Evolutionary conservation across 2,797 vertebrate genomes (phyloP).

Genomic region (Huso huso): DNA sequence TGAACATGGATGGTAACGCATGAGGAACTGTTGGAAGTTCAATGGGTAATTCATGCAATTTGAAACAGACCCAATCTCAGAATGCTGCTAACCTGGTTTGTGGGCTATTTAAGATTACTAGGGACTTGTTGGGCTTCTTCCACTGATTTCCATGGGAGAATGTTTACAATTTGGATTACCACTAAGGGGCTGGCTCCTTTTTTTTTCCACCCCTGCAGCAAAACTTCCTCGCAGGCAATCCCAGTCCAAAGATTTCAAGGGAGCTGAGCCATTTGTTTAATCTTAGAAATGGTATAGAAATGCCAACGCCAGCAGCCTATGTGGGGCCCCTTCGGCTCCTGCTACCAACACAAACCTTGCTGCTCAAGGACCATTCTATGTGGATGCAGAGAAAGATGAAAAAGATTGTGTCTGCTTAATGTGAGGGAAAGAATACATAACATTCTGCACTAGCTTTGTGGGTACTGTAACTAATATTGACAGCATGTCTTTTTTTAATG

Average conservation of each 20-base stretch:
- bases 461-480: no score
- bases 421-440: neutral
- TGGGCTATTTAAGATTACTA: slow-evolving; percentile 14
- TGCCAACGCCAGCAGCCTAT: slow-evolving; percentile 12
- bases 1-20: no score
- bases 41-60: no score
- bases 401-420: neutral
- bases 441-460: no score
- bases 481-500: no score
- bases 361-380: slow-evolving; percentile 1
- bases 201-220: slow-evolving; percentile 16
- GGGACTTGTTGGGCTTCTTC: slow-evolving; percentile 19
- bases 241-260: slow-evolving; percentile 9
- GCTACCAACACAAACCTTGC: neutral
- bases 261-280: slow-evolving; percentile 4
- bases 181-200: slow-evolving; percentile 15
- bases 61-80: neutral
- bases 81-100: slow-evolving; percentile 21
- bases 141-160: slow-evolving; percentile 20
- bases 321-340: neutral
- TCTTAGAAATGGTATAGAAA: slow-evolving; percentile 4
- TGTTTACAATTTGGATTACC: slow-evolving; percentile 23
- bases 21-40: no score
- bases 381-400: neutral
- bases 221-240: slow-evolving; percentile 9